Evolutionary conservation across 2,888 invertebrate genomes (phyloP).

Genomic region (Salticus scenicus): DNA sequence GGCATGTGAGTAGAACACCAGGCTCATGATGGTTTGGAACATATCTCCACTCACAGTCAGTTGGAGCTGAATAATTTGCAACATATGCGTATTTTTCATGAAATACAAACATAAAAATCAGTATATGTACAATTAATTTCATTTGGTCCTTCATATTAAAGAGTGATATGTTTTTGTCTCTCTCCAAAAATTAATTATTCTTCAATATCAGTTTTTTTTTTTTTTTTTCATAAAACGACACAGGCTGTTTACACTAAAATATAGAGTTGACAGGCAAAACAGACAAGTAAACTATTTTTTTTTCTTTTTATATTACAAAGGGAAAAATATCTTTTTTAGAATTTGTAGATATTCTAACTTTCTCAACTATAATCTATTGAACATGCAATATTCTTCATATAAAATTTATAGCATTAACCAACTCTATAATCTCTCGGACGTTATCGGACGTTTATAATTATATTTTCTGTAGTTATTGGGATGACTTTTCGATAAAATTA

Average conservation of each 20-base stretch:
- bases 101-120: slow-evolving; percentile 19
- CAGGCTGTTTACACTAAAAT: neutral
- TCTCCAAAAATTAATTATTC: neutral
- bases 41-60: slow-evolving; percentile 64
- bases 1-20: slow-evolving; percentile 86
- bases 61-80: slow-evolving; percentile 55
- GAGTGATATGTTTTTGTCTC: slow-evolving; percentile 42
- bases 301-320: slow-evolving; percentile 26
- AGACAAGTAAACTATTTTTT: slow-evolving; percentile 20
- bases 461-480: neutral
- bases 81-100: slow-evolving; percentile 23
- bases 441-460: neutral
- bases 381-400: neutral
- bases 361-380: slow-evolving; percentile 18
- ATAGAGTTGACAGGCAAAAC: slow-evolving; percentile 24
- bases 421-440: slow-evolving; percentile 10
- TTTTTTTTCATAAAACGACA: neutral
- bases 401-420: slow-evolving; percentile 11
- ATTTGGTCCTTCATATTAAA: slow-evolving; percentile 59
- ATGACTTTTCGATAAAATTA: too few relatives aligned
- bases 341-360: slow-evolving; percentile 35
- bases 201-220: neutral
- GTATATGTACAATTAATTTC: slow-evolving; percentile 2
- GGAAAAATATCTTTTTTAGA: slow-evolving; percentile 30
- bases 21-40: slow-evolving; percentile 36